phyloP scores from a whole-genome alignment of 2,888 invertebrate genomes.

The Tenthredo notha region DNA sequence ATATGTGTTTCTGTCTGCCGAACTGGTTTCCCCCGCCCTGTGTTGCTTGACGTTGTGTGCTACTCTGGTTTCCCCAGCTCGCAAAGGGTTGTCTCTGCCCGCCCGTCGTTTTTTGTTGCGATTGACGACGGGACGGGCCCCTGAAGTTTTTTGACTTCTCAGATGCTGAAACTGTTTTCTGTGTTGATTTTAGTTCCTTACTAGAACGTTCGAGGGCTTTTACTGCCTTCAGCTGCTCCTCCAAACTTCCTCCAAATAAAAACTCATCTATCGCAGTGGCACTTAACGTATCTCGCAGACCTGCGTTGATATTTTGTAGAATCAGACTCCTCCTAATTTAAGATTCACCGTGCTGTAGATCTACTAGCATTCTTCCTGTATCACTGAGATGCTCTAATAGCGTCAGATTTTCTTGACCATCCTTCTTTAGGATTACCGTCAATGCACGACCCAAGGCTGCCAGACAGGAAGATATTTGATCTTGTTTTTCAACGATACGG shows the following conservation, averaged over 20 bases:
- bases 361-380: background rate
- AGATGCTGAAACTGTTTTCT: background rate
- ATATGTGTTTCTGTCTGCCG: background rate
- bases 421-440: background rate
- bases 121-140: background rate
- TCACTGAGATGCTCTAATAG: background rate
- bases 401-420: background rate
- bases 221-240: background rate
- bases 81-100: background rate
- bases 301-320: background rate
- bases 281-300: background rate
- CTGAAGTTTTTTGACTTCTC: constrained; percentile 1
- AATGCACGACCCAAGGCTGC: constrained; percentile 18
- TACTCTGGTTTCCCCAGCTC: background rate
- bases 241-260: background rate
- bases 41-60: background rate
- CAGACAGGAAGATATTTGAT: constrained; percentile 41
- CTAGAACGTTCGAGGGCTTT: background rate
- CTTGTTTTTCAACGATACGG: constrained; percentile 55
- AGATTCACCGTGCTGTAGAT: background rate
- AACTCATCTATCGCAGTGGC: background rate
- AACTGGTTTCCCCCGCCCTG: background rate
- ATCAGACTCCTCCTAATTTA: background rate
- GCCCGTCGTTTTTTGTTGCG: background rate
- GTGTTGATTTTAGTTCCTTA: background rate